These are phyloP conservation scores for Leptodactylus fuscus DNA, from an alignment of 2,113 vertebrate genomes.

Conservation along the genomic window DNA sequence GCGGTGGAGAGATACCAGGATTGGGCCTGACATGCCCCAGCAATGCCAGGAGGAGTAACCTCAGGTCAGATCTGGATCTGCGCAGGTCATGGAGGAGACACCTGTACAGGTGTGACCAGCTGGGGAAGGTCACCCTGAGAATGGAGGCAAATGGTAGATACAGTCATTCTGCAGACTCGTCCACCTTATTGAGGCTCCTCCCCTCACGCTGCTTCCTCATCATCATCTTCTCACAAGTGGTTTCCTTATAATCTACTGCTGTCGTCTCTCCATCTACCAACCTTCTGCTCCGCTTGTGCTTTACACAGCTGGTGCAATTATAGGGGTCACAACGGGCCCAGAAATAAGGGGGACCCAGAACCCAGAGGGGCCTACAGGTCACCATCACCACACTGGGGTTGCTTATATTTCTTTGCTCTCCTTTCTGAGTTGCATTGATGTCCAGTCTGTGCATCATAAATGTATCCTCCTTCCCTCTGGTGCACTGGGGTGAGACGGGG, in stretches of 20 bases:
- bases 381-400: too few relatives aligned
- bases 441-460: too few relatives aligned
- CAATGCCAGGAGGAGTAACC: conserved; percentile 58
- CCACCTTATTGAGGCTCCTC: neutral
- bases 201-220: neutral
- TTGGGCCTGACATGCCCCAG: conserved; percentile 59
- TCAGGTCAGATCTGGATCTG: conserved; percentile 53
- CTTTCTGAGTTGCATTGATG: too few relatives aligned
- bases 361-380: too few relatives aligned
- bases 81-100: neutral
- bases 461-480: too few relatives aligned
- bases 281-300: neutral
- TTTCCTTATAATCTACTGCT: too few relatives aligned
- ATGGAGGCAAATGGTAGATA: neutral
- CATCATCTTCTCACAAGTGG: neutral
- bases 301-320: too few relatives aligned
- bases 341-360: too few relatives aligned
- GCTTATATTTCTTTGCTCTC: too few relatives aligned
- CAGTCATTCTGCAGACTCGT: neutral
- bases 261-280: neutral
- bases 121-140: neutral
- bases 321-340: too few relatives aligned
- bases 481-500: too few relatives aligned
- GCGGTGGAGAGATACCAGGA: conserved; percentile 64
- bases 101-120: neutral